Evolutionary conservation across 2,888 invertebrate species (phyloP).

Genomic region (Thyatira batis): DNA sequence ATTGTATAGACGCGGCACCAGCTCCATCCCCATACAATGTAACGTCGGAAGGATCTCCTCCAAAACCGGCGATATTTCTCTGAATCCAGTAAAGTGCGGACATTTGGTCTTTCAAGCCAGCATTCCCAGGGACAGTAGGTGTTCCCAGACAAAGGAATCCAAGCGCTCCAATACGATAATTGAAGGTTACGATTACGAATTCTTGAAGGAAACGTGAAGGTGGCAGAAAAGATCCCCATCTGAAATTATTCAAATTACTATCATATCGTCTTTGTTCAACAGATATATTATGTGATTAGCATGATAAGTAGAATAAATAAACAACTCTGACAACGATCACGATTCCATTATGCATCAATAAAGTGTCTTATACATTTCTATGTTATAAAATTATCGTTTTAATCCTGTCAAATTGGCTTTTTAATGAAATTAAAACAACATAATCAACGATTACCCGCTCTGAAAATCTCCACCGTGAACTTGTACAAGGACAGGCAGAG

Average conservation of each 20-base stretch:
- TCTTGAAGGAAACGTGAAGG: slow-evolving; percentile 47
- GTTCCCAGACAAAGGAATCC: slow-evolving; percentile 70
- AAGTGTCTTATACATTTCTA: too few relatives aligned
- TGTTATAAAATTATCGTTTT: background rate
- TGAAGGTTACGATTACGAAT: slow-evolving; percentile 64
- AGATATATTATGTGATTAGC: too few relatives aligned
- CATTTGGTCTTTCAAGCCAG: slow-evolving; percentile 71
- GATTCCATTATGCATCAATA: too few relatives aligned
- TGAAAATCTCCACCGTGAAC: slow-evolving; percentile 75
- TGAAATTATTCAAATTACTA: slow-evolving; percentile 33
- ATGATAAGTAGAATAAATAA: too few relatives aligned
- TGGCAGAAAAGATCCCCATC: slow-evolving; percentile 61
- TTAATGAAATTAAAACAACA: background rate
- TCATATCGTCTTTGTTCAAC: background rate
- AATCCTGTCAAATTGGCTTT: background rate
- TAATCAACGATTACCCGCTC: slow-evolving; percentile 49
- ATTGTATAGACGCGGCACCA: slow-evolving; percentile 61
- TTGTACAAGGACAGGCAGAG: slow-evolving; percentile 58
- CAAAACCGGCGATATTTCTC: slow-evolving; percentile 64
- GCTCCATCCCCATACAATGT: slow-evolving; percentile 66
- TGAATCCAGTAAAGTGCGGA: slow-evolving; percentile 72
- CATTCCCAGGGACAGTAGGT: slow-evolving; percentile 61
- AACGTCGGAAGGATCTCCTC: slow-evolving; percentile 61
- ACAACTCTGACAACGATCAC: too few relatives aligned
- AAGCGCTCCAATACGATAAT: slow-evolving; percentile 66